Evolutionary conservation across 1,140 invertebrate species (phyloP), one percentile per base, ranked within the genome.

Genomic region (Cotesia glomerata): DNA sequence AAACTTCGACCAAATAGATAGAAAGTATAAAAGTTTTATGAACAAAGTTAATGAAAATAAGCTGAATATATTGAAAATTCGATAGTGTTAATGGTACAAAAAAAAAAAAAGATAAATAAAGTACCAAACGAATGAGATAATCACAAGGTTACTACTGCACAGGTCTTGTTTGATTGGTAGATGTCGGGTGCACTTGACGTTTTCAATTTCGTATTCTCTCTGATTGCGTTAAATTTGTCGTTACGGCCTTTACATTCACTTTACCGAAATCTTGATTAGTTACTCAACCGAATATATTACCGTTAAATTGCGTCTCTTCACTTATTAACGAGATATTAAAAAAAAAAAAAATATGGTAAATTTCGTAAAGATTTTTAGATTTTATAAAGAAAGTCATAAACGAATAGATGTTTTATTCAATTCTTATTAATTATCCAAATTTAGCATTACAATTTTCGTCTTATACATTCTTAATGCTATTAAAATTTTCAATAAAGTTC

Each of bases 191-290:
- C 72, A 76, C 76, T 77, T 75, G 78, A 77, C 76, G 66, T 76
- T 79, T 79, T 79, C 76, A 77, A 79, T 80, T 79, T 78, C 74
- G 74, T 76, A 77, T 74, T 78, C 64, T 75, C 73, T 77, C 74
- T 77, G 70, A 77, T 78, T 79, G 76, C 74, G 73, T 63, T 71
- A 36, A 63, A 71, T 64, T 66, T 54, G 66, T 64, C 58, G 54
- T 65, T 72, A 63, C 70, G 52, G 39, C 68, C 39, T 39, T 35
- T 69, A 32, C 74, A 45, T 36, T 74, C 71, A 14, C 64, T 63
- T 35, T 54, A 14, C 2, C 49, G 18, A 11, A 54, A n/a, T 45
- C 16, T 58, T n/a, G 11, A 16, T 9, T 8, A 45, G 51, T 26
- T 52, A 8, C 59, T 54, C 32, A 5, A 35, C 9, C n/a, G 67